These are phyloP conservation scores for Dermolepida albohirtum DNA, from an alignment of 2,888 invertebrate species.

Conservation along the genomic window DNA sequence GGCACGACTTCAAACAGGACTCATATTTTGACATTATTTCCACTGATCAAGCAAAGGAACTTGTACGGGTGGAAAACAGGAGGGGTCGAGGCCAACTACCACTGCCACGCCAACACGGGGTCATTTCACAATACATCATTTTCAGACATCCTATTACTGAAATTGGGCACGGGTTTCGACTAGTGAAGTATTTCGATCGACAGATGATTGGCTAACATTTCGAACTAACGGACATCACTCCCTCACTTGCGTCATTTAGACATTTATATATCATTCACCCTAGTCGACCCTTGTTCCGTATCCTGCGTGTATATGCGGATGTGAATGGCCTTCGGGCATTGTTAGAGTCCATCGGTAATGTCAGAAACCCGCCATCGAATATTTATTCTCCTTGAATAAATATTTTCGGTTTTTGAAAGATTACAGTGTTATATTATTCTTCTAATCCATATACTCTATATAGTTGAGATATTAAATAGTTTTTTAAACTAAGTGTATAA, in stretches of 20 bases:
- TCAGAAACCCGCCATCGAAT: slow-evolving; percentile 34
- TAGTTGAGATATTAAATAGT: no score
- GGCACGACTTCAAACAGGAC: slow-evolving; percentile 45
- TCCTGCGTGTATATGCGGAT: slow-evolving; percentile 17
- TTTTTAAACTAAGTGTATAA: no score
- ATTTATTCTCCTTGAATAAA: slow-evolving; percentile 20
- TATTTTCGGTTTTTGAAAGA: slow-evolving; percentile 18
- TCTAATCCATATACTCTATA: no score
- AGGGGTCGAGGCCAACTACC: slow-evolving; percentile 34
- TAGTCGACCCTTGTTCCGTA: slow-evolving; percentile 22
- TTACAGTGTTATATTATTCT: no score
- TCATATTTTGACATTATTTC: slow-evolving; percentile 57
- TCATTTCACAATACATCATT: slow-evolving; percentile 63
- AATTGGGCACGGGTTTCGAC: slow-evolving; percentile 59
- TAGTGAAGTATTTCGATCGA: slow-evolving; percentile 54
- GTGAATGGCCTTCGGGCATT: slow-evolving; percentile 33
- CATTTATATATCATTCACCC: slow-evolving; percentile 53
- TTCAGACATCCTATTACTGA: slow-evolving; percentile 63
- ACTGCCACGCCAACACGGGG: slow-evolving; percentile 49
- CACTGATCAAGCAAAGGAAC: slow-evolving; percentile 54
- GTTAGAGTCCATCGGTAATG: slow-evolving; percentile 27
- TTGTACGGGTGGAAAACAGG: slow-evolving; percentile 35
- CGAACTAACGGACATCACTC: slow-evolving; percentile 52
- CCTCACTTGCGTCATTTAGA: slow-evolving; percentile 55
- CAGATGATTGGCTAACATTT: slow-evolving; percentile 57